These are phyloP conservation scores for Ptyas mucosa DNA, from an alignment of 2,113 vertebrate species.

Conservation along the genomic window DNA sequence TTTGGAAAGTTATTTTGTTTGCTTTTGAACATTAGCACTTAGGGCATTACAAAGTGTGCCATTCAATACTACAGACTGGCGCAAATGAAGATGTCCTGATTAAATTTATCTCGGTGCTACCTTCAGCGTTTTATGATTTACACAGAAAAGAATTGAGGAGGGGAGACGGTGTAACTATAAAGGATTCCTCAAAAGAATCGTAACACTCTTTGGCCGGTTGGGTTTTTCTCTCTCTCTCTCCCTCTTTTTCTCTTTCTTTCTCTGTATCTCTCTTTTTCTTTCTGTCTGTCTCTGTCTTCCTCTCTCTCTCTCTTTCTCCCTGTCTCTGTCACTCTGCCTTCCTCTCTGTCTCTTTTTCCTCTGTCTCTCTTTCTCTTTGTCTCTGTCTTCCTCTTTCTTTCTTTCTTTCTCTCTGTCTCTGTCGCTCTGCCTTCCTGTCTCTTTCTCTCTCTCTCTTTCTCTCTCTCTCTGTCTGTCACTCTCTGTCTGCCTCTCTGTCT, in stretches of 20 bases:
- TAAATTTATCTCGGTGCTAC: slow-evolving; percentile 33
- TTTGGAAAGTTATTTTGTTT: not conserved
- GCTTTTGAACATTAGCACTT: not conserved
- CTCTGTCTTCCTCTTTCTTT: fast-evolving
- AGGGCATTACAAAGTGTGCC: not conserved
- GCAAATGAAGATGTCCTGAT: not conserved
- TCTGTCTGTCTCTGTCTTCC: no score
- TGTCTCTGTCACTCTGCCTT: no score
- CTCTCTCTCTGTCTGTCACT: no score
- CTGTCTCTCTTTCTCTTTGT: no score
- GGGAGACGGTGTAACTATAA: slow-evolving; percentile 5
- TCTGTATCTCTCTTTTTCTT: no score
- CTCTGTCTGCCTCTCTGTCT: no score
- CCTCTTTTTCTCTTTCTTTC: no score
- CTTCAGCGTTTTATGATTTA: slow-evolving; percentile 30
- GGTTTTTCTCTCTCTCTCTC: not conserved
- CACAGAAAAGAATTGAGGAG: not conserved
- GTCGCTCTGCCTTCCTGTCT: no score
- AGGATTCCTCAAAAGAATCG: slow-evolving; percentile 19
- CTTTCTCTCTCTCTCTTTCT: fast-evolving
- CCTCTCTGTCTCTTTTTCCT: no score
- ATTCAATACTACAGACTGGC: not conserved
- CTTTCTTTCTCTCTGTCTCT: no score
- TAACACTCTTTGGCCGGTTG: not conserved
- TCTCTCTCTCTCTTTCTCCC: no score